Evolutionary conservation across 64 coral and sea anemone genomes (phyloP).

Genomic region (Dendrophyllia cribrosa): DNA sequence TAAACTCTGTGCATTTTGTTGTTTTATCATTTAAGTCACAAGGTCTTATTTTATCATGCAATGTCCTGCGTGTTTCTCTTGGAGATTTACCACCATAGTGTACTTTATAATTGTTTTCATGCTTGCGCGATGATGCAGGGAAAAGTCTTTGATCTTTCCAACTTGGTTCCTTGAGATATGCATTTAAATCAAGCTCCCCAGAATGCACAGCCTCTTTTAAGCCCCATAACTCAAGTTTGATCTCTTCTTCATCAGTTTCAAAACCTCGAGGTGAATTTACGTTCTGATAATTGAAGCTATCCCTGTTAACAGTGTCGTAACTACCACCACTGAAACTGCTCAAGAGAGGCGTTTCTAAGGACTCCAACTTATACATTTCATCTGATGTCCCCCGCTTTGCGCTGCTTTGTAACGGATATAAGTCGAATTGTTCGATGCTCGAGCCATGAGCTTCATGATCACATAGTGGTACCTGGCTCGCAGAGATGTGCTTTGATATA

Average conservation of each 20-base stretch:
- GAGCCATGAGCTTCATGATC: not conserved
- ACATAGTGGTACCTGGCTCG: not conserved
- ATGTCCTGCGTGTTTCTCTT: not conserved
- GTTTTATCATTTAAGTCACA: not conserved
- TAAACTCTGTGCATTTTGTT: constrained; percentile 7
- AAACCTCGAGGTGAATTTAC: not conserved
- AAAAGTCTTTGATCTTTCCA: not conserved
- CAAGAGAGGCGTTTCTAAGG: not conserved
- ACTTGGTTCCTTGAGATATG: constrained; percentile 41
- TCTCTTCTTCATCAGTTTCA: constrained; percentile 75
- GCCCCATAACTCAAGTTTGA: constrained; percentile 86
- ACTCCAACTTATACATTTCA: not conserved
- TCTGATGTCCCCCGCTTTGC: not conserved
- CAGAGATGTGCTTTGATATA: not conserved
- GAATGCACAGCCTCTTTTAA: constrained; percentile 77
- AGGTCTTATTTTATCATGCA: not conserved
- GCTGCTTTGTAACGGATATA: not conserved
- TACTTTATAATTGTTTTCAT: not conserved
- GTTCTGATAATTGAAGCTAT: not conserved
- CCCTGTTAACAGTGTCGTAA: not conserved
- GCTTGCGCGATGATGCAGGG: not conserved
- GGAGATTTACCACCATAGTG: not conserved
- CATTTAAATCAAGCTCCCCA: constrained; percentile 74
- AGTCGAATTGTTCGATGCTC: not conserved
- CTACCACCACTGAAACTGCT: not conserved